Evolutionary conservation across 2,888 invertebrate species (phyloP), one percentile per base, ranked within the genome.

Genomic region (Pristionchus exspectatus): DNA sequence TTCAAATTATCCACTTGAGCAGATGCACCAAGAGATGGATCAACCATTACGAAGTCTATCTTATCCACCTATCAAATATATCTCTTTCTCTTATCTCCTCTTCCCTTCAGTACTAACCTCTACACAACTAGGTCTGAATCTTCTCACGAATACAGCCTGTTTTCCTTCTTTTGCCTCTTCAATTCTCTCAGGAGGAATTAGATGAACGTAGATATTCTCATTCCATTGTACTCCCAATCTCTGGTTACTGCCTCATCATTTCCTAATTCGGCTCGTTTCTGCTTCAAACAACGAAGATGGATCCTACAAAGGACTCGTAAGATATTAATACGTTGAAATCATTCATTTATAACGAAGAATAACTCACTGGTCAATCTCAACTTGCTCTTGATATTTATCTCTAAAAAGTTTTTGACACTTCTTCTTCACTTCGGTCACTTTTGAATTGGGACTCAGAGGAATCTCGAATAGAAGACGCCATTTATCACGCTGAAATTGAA

Each of bases 381-480:
- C 81, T 14, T 92, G 85, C 50, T 90, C 91, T 59, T 90, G 91
- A 86, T 92, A 94, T 14, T 92, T 89, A 38, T 92, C 92, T 63
- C 92, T 90, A 81, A 93, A 92, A 44, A 93, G 86, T 0, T 91
- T 90, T 10, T 90, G 86, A 69, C 93, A 93, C 50, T 92, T 91
- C 30, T 91, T 83, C 5, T 93, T 89, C 33, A 94, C 89, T 74
- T 93, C 93, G 16, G 89, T 90, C 24, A 94, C 85, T 3, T 87
- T 59, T 4, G 92, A 91, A 18, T 88, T 89, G 27, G 44, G 83
- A 5, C 92, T 90, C 0, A 91, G 91, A 0, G 93, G 91, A 50
- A 93, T 59, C n/a, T 92, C 92, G 89, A 93, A 94, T 14, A 94
- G 90, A n/a, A 90, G 72, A 38, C 87, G 66, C 90, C 92, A 91